Base-by-base conservation (phyloP, 2,888 invertebrate species). In the Caenorhabditis sulstoni region DNA sequence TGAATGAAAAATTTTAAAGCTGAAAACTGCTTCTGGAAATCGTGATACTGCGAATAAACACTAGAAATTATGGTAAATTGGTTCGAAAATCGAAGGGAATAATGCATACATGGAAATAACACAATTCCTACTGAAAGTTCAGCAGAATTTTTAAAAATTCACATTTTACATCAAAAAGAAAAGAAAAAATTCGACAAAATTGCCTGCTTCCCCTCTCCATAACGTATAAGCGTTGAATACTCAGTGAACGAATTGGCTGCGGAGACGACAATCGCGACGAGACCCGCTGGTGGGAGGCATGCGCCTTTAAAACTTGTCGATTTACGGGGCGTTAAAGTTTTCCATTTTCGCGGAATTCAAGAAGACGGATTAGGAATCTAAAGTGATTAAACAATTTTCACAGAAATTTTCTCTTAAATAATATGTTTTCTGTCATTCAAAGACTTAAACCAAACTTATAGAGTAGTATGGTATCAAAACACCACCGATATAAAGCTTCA, bases 201-300 rank as follows among this genome's bases (percentile, higher is more conserved):
- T 16, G 8, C 4, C 2, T 3, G 3, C n/a, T 11, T 35, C 20
- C 50, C 29, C 23, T 12, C 18, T 41, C 37, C 22, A 14, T 44
- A 59, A 64, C 64, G 73, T 35, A 52, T 62, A 45, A 73, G 29
- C 67, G 73, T 79, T 73, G 53, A 73, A 79, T 79, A 79, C 79
- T 79, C 79, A 79, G 79, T 16, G 67, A 59, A 79, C 45, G 7
- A 67, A 44, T 67, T 79, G 7, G 58, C 79, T 79, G 73, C 77
- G 53, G 47, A 61, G 29, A 16, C 3, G 20, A 1, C 20, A 3
- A 16, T 41, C 71, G 78, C 9, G 29, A 41, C 66, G 61, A 78
- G 78, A 78, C 77, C 77, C 61, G 29, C 20, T 11, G 18, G 39
- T 16, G 16, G 47, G 37, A 37, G 37, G 44, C 18, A 14, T 66